Percentiles rank a stretch among this genome's conserved stretches.
These are phyloP conservation scores for Papilio aristodemus DNA, from an alignment of 1,140 invertebrate species.

Conservation along the genomic window DNA sequence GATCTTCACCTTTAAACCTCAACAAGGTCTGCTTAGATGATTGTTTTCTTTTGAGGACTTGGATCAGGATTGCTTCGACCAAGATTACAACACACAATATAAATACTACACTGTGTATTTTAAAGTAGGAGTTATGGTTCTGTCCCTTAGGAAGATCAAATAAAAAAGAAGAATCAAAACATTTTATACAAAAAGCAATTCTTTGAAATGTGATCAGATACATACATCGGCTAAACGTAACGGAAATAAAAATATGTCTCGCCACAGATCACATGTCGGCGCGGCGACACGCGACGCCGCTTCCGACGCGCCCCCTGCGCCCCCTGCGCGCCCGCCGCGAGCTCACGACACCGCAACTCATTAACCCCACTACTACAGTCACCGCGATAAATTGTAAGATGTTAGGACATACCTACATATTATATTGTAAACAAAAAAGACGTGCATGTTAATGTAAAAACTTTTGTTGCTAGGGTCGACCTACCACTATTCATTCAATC, in stretches of 20 bases:
- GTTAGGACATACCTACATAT: not conserved
- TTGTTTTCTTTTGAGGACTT: too few relatives aligned
- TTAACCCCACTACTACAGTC: not conserved
- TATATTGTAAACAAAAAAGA: not conserved
- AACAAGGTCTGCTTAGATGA: too few relatives aligned
- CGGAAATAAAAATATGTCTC: conserved; percentile 17
- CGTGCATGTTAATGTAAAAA: not conserved
- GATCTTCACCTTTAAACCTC: too few relatives aligned
- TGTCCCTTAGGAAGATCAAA: not conserved
- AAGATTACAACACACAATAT: too few relatives aligned
- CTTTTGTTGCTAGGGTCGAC: not conserved
- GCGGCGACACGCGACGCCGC: not conserved
- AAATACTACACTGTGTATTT: too few relatives aligned
- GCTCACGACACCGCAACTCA: not conserved
- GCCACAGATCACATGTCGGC: not conserved
- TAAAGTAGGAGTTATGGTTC: not conserved
- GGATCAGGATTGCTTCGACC: too few relatives aligned
- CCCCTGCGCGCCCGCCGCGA: too few relatives aligned
- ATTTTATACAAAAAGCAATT: not conserved
- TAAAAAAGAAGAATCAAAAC: too few relatives aligned
- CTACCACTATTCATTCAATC: too few relatives aligned
- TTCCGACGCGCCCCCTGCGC: too few relatives aligned
- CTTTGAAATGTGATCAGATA: conserved; percentile 7
- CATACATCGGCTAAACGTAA: not conserved
- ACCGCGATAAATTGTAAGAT: not conserved